A percentile compares a stretch with the other conserved stretches of the same genome.
Evolutionary conservation across 2,797 vertebrate species (phyloP).

Genomic region (Xiphophorus birchmanni): DNA sequence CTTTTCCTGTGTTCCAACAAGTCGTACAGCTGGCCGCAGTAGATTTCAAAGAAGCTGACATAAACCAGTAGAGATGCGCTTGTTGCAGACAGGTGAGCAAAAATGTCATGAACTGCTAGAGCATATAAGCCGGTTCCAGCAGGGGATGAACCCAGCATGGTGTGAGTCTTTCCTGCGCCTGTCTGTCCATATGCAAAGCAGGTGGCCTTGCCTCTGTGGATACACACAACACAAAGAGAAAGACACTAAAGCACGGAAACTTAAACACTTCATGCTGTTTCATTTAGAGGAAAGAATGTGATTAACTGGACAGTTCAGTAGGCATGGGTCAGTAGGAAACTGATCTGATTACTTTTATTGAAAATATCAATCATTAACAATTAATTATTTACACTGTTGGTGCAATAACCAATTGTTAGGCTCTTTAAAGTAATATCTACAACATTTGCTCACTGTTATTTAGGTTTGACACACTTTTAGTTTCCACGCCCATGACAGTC

Average conservation of each 20-base stretch:
- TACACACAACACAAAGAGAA: conserved; percentile 18
- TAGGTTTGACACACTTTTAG: not conserved
- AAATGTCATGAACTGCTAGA: conserved; percentile 89
- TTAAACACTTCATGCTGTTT: not conserved
- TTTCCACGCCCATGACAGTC: not conserved
- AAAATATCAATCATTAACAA: not conserved
- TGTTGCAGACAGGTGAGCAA: conserved; percentile 76
- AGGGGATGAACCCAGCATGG: conserved; percentile 88
- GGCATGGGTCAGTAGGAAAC: not conserved
- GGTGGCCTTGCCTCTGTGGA: conserved; percentile 86
- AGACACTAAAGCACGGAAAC: not conserved
- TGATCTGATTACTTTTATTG: too few relatives aligned
- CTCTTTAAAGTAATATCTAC: not conserved
- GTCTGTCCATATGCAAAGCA: conserved; percentile 95
- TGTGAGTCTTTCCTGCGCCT: conserved; percentile 93
- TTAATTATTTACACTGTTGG: not conserved
- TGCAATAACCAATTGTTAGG: not conserved
- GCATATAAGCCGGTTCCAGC: conserved; percentile 86
- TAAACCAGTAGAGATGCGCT: conserved; percentile 73
- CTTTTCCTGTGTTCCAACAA: conserved; percentile 89
- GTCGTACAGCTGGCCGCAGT: conserved; percentile 93
- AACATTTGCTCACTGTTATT: not conserved
- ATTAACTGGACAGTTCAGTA: not conserved
- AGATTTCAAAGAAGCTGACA: conserved; percentile 95
- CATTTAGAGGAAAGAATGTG: not conserved